Percentiles rank a stretch among this genome's conserved stretches.
phyloP scores from a whole-genome alignment of 2,113 vertebrate species.

The Nannobrachium achirus region DNA sequence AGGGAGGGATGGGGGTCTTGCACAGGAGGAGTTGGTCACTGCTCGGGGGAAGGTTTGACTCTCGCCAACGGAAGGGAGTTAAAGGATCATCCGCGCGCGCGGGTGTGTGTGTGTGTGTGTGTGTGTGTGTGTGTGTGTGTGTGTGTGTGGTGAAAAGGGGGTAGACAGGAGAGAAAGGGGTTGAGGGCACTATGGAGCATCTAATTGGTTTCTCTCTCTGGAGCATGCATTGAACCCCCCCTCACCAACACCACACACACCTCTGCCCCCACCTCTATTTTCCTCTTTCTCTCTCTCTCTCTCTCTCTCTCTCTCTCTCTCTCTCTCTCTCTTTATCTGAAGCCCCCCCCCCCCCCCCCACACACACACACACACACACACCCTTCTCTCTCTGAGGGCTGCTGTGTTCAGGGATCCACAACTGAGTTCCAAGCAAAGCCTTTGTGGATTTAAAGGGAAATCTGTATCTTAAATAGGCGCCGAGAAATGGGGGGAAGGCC shows the following conservation, averaged over 20 bases:
- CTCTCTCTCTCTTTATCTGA: too few species aligned
- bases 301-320: constrained; percentile 42
- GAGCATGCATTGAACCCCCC: constrained; percentile 50
- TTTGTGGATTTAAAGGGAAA: constrained; percentile 75
- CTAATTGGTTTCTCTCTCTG: constrained; percentile 79
- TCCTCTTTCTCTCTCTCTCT: constrained; percentile 13
- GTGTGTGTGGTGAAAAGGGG: constrained; percentile 1
- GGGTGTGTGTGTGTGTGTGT: too few species aligned
- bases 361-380: too few species aligned
- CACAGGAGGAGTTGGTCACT: constrained; percentile 12
- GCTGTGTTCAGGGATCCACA: constrained; percentile 72
- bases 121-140: too few species aligned
- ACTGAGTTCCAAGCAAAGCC: constrained; percentile 70
- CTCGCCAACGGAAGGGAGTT: constrained; percentile 61
- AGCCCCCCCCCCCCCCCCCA: constrained; percentile 29
- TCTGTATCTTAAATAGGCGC: constrained; percentile 73
- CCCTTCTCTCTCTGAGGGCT: constrained; percentile 63
- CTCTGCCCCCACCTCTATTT: neutral
- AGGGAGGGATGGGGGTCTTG: constrained; percentile 17
- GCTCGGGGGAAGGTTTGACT: constrained; percentile 68
- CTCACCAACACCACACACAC: too few species aligned
- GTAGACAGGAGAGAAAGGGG: constrained; percentile 24
- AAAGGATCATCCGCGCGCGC: constrained; percentile 68
- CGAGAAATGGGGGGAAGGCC: constrained; percentile 26
- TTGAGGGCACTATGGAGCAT: constrained; percentile 56